phyloP scores from a whole-genome alignment of 2,797 vertebrate species.

The Columba guinea region DNA sequence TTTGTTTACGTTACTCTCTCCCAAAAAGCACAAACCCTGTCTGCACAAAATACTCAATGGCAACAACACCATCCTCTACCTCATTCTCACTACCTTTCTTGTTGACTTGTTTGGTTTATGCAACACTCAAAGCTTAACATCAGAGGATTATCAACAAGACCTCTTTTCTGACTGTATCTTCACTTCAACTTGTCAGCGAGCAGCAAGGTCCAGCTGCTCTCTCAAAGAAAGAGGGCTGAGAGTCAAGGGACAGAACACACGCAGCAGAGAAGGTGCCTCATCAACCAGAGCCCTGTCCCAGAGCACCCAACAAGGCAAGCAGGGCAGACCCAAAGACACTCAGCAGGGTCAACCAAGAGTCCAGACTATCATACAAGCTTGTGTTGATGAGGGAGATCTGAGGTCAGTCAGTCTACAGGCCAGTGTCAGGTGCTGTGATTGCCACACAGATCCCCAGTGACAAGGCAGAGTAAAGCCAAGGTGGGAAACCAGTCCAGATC shows the following conservation, averaged over 20 bases:
- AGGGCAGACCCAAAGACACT: neutral
- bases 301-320: rapidly evolving
- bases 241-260: neutral
- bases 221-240: neutral
- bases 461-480: neutral
- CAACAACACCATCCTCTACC: neutral
- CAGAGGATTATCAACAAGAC: neutral
- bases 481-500: rapidly evolving
- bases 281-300: rapidly evolving
- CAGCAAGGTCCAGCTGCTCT: neutral
- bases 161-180: neutral
- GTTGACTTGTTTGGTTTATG: neutral
- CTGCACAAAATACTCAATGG: neutral
- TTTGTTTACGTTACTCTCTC: neutral
- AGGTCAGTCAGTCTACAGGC: neutral
- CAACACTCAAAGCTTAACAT: neutral
- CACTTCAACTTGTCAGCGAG: neutral
- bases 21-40: neutral
- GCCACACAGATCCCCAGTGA: rapidly evolving
- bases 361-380: neutral
- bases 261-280: neutral
- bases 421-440: rapidly evolving
- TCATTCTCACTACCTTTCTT: neutral
- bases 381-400: neutral
- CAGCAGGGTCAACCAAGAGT: neutral